phyloP scores from a whole-genome alignment of 2,797 vertebrate species.

The Paratrypauchen microcephalus region DNA sequence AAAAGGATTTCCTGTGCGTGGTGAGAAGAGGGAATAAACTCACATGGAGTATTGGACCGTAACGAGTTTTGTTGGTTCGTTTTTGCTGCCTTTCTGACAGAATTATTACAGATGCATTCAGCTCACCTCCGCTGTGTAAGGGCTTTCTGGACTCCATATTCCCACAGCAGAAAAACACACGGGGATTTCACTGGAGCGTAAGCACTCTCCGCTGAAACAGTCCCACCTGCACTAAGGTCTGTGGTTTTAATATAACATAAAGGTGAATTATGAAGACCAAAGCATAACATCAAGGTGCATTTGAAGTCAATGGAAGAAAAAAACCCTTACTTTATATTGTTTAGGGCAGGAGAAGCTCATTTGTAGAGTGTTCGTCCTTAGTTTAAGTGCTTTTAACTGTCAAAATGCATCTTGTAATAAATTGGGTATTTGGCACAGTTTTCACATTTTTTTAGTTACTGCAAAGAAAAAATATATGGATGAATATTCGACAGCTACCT shows the following conservation, averaged over 20 bases:
- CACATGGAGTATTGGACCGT: slow-evolving; percentile 37
- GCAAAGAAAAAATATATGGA: too few species aligned
- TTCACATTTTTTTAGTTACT: too few species aligned
- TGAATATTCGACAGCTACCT: too few species aligned
- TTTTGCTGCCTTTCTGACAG: not conserved
- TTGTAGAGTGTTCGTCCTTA: too few species aligned
- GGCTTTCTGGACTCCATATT: not conserved
- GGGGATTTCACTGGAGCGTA: not conserved
- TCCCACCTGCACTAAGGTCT: not conserved
- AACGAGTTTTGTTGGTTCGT: slow-evolving; percentile 30
- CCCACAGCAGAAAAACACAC: slow-evolving; percentile 2
- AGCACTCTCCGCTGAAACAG: not conserved
- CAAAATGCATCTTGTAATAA: too few species aligned
- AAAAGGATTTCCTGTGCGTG: slow-evolving; percentile 51
- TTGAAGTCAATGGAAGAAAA: not conserved
- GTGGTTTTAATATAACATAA: slow-evolving; percentile 1
- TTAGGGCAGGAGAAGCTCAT: too few species aligned
- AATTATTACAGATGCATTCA: slow-evolving; percentile 9
- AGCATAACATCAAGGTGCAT: not conserved
- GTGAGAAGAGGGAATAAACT: slow-evolving; percentile 45
- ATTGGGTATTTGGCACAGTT: too few species aligned
- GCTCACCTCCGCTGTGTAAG: slow-evolving; percentile 10
- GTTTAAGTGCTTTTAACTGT: too few species aligned
- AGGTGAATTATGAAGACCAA: not conserved
- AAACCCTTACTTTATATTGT: not conserved